phyloP scores from a whole-genome alignment of 2,797 vertebrate species.

The Epinephelus awoara region DNA sequence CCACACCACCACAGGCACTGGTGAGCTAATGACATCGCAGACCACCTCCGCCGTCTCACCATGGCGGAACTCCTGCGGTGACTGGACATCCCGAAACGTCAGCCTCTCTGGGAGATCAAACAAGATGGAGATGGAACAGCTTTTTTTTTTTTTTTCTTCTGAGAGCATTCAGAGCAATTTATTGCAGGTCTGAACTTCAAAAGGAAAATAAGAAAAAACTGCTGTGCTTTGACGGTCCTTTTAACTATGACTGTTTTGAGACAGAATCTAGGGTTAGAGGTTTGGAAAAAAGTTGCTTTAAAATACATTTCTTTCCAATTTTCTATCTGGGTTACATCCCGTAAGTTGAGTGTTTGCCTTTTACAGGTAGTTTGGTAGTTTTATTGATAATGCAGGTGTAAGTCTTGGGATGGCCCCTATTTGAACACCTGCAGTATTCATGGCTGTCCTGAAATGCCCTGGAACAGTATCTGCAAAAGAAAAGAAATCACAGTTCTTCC shows the following conservation, averaged over 20 bases:
- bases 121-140: conserved; percentile 32
- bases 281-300: conserved; percentile 18
- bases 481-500: neutral
- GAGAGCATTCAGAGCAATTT: conserved; percentile 21
- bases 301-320: conserved; percentile 32
- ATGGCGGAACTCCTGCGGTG: conserved; percentile 96
- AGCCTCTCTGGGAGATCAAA: conserved; percentile 91
- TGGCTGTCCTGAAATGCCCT: neutral
- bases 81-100: conserved; percentile 92
- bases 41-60: conserved; percentile 95
- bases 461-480: neutral
- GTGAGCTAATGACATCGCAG: conserved; percentile 95
- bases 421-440: neutral
- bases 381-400: neutral
- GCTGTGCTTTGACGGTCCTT: neutral
- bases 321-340: conserved; percentile 7
- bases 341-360: neutral
- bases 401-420: neutral
- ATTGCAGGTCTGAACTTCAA: conserved; percentile 53
- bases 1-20: conserved; percentile 95
- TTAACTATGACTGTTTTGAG: conserved; percentile 3
- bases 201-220: conserved; percentile 39
- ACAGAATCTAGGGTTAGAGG: neutral
- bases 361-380: conserved; percentile 18
- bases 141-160: neutral